phyloP scores from a whole-genome alignment of 2,888 invertebrate genomes.

The Drosophila longiperda region DNA sequence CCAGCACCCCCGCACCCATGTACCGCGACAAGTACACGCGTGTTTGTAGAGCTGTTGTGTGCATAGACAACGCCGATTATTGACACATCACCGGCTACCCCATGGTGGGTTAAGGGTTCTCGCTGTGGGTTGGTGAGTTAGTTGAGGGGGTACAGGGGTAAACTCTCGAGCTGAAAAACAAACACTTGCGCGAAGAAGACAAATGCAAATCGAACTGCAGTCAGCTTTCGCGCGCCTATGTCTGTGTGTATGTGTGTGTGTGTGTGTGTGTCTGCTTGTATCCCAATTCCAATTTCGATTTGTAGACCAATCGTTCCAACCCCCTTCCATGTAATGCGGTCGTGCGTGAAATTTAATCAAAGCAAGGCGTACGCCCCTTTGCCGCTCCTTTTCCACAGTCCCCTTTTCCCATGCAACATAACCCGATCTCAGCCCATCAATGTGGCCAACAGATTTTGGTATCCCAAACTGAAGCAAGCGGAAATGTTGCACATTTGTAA shows the following conservation, averaged over 20 bases:
- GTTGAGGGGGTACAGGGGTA: neutral
- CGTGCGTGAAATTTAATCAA: conserved; percentile 79
- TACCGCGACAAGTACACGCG: conserved; percentile 70
- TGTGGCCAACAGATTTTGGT: conserved; percentile 77
- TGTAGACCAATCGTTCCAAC: conserved; percentile 21
- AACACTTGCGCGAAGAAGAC: conserved; percentile 53
- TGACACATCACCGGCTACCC: conserved; percentile 69
- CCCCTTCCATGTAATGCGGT: conserved; percentile 58
- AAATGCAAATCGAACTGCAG: conserved; percentile 70
- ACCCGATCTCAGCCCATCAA: conserved; percentile 53
- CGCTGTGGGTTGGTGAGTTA: neutral
- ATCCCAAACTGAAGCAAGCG: conserved; percentile 72
- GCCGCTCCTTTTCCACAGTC: neutral
- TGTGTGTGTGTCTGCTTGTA: conserved; percentile 8
- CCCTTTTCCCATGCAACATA: conserved; percentile 21
- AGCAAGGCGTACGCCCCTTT: conserved; percentile 53
- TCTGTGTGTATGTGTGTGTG: neutral
- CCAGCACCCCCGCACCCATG: neutral
- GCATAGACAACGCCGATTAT: conserved; percentile 75
- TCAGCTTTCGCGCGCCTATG: conserved; percentile 4
- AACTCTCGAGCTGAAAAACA: conserved; percentile 36
- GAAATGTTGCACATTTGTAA: conserved; percentile 78
- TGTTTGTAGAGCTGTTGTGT: conserved; percentile 74
- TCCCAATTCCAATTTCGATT: conserved; percentile 49
- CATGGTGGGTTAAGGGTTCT: neutral